Conservation (phyloP, 2,113 vertebrate genomes). For the Enhydra lutris region DNA sequence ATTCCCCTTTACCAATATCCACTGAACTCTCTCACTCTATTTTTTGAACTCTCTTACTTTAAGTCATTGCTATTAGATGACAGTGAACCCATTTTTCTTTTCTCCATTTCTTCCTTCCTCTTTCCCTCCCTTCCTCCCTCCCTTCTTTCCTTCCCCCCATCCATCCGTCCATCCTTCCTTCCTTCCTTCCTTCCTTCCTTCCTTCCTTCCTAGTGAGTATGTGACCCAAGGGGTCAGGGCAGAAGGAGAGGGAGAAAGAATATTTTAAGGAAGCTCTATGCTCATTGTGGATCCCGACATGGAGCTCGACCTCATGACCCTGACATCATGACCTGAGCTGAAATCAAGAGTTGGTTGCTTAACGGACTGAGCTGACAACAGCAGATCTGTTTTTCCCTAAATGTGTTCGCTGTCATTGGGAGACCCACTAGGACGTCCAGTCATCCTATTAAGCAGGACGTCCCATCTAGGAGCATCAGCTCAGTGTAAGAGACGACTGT, state of each 20-base stretch:
- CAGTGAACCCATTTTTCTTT: background rate
- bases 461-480: background rate
- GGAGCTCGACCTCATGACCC: background rate
- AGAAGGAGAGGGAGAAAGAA: background rate
- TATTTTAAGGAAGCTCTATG: background rate
- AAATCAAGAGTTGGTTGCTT: background rate
- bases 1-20: background rate
- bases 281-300: background rate
- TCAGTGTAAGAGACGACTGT: background rate
- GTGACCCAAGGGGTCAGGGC: background rate
- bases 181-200: too few relatives aligned
- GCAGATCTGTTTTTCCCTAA: background rate
- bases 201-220: too few relatives aligned
- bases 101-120: too few relatives aligned
- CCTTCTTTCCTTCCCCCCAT: too few relatives aligned
- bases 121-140: too few relatives aligned
- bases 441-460: background rate
- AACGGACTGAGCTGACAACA: background rate
- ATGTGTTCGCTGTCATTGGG: background rate
- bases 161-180: too few relatives aligned
- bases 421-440: background rate
- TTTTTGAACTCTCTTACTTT: background rate
- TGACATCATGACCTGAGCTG: background rate
- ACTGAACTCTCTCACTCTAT: background rate
- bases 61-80: background rate